Conservation (phyloP, 2,113 vertebrate species). For the Columba janthina region DNA sequence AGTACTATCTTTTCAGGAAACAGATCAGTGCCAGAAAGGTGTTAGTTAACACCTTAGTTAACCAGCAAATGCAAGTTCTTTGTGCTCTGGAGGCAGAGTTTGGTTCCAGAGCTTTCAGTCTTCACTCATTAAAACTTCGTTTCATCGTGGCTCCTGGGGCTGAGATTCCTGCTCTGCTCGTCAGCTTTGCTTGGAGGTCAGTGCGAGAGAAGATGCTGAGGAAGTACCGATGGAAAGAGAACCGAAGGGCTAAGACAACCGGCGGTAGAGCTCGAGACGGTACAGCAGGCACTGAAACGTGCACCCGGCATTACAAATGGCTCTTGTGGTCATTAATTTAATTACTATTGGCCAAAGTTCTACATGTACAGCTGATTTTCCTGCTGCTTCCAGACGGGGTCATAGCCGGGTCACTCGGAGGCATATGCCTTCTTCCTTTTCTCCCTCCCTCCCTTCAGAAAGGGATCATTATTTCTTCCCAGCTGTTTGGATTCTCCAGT, state of each 20-base stretch:
- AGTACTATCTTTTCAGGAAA: not conserved
- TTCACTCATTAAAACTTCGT: not conserved
- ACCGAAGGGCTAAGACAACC: not conserved
- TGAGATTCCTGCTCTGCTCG: not conserved
- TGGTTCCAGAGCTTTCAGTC: not conserved
- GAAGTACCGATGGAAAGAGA: not conserved
- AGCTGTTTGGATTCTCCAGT: not conserved
- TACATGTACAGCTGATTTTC: not conserved
- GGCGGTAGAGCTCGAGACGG: not conserved
- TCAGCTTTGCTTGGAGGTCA: not conserved
- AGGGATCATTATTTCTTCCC: not conserved
- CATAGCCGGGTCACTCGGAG: conserved; percentile 2
- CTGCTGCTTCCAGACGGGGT: conserved; percentile 19
- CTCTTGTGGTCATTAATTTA: not conserved
- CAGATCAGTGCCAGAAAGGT: not conserved
- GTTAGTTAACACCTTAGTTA: not conserved
- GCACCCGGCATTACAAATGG: not conserved
- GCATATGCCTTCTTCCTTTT: not conserved
- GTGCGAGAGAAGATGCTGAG: not conserved
- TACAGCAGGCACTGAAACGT: not conserved
- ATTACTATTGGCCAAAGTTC: not conserved
- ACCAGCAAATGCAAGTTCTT: not conserved
- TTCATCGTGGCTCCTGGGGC: not conserved
- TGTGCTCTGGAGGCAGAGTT: not conserved
- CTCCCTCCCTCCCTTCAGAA: not conserved